Conservation (phyloP, 2,797 vertebrate species). For the Cygnus olor region DNA sequence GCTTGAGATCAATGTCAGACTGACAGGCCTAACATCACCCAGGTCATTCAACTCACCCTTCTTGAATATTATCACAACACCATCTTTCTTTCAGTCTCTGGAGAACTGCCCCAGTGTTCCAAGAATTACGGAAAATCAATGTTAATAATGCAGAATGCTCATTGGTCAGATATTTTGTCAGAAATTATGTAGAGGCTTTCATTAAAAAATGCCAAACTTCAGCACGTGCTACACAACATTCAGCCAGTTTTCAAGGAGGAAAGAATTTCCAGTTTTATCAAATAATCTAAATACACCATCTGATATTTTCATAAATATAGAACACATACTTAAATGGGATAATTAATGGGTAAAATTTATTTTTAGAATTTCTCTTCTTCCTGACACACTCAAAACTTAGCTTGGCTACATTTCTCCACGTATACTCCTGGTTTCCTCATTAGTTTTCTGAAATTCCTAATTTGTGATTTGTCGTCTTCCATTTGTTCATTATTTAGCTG, state of each 20-base stretch:
- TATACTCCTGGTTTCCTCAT: not conserved
- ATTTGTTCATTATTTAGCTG: not conserved
- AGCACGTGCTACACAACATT: not conserved
- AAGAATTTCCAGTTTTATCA: not conserved
- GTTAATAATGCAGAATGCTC: not conserved
- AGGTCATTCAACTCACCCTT: not conserved
- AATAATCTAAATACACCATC: not conserved
- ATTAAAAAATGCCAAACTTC: not conserved
- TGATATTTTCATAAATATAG: not conserved
- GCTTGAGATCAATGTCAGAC: conserved; percentile 1
- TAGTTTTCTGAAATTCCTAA: not conserved
- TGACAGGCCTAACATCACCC: not conserved
- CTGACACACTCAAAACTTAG: not conserved
- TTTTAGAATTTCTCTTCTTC: not conserved
- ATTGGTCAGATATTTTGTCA: not conserved
- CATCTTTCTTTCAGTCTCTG: conserved; percentile 17
- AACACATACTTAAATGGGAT: not conserved
- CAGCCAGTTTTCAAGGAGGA: not conserved
- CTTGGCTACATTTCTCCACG: not conserved
- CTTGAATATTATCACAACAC: not conserved
- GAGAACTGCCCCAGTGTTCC: not conserved
- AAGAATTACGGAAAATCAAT: conserved; percentile 5
- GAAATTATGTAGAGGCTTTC: not conserved
- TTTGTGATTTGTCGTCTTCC: not conserved
- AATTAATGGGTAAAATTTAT: not conserved